A percentile compares a stretch with the other conserved stretches of the same genome.
Evolutionary conservation across 2,888 invertebrate species (phyloP).

Genomic region (Pomacea canaliculata): DNA sequence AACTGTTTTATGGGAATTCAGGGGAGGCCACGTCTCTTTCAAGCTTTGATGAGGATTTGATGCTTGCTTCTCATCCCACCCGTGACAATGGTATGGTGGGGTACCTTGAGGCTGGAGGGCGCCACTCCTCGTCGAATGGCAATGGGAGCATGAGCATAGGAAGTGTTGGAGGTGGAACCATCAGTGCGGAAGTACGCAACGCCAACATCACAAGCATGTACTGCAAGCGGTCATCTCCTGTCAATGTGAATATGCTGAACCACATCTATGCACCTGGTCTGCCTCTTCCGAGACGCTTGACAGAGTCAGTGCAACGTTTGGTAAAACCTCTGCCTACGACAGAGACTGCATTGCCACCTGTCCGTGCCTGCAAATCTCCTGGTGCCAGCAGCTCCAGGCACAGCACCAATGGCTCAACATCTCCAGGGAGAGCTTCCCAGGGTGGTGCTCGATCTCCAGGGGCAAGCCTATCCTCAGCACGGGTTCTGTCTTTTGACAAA

Average conservation of each 20-base stretch:
- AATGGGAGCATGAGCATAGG: background rate
- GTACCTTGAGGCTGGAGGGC: slow-evolving; percentile 3
- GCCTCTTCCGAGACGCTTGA: slow-evolving; percentile 58
- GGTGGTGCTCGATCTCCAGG: slow-evolving; percentile 39
- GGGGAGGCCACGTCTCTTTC: background rate
- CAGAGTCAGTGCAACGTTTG: slow-evolving; percentile 63
- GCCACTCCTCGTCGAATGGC: slow-evolving; percentile 16
- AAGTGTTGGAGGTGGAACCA: slow-evolving; percentile 22
- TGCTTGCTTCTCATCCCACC: background rate
- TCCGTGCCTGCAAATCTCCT: slow-evolving; percentile 39
- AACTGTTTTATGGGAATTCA: background rate
- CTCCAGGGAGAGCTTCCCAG: slow-evolving; percentile 31
- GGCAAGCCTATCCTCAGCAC: slow-evolving; percentile 24
- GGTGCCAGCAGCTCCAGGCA: slow-evolving; percentile 30
- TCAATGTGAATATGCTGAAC: slow-evolving; percentile 51
- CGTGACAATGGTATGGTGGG: slow-evolving; percentile 12
- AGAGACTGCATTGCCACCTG: slow-evolving; percentile 31
- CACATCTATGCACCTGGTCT: slow-evolving; percentile 56
- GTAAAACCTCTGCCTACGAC: slow-evolving; percentile 52
- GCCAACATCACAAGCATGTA: slow-evolving; percentile 51
- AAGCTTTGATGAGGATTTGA: slow-evolving; percentile 4
- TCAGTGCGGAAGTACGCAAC: slow-evolving; percentile 38
- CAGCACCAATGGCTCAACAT: slow-evolving; percentile 28
- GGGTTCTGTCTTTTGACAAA: slow-evolving; percentile 19
- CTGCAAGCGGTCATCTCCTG: slow-evolving; percentile 51